These are phyloP conservation scores for Sprattus sprattus DNA, from an alignment of 2,113 vertebrate species.

Conservation along the genomic window DNA sequence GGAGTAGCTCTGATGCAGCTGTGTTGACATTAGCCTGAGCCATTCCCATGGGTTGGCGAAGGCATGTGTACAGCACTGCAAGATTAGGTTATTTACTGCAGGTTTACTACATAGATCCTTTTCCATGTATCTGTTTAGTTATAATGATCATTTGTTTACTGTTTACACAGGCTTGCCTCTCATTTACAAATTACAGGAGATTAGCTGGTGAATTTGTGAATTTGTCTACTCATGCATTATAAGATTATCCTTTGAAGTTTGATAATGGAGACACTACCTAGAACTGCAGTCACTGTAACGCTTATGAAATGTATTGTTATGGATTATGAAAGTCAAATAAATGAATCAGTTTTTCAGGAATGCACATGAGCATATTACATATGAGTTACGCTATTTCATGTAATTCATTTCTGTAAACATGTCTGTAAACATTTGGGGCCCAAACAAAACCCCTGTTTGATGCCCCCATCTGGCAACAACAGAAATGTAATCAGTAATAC, in stretches of 20 bases:
- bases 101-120: neutral
- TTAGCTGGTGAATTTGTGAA: neutral
- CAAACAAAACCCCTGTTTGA: neutral
- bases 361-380: neutral
- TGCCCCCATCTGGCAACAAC: neutral
- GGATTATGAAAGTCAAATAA: neutral
- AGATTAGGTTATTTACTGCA: neutral
- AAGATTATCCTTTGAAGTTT: neutral
- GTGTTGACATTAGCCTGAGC: constrained; percentile 36
- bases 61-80: neutral
- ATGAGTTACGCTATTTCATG: neutral
- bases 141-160: neutral
- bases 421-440: neutral
- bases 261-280: neutral
- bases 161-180: neutral
- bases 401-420: neutral
- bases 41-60: neutral
- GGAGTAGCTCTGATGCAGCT: constrained; percentile 26
- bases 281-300: neutral
- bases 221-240: neutral
- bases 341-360: neutral
- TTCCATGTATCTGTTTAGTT: neutral
- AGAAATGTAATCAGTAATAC: neutral
- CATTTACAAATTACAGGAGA: neutral
- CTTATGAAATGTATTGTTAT: neutral